A percentile compares a stretch with the other conserved stretches of the same genome.
Evolutionary conservation across 2,113 vertebrate species (phyloP).

Genomic region (Sprattus sprattus): DNA sequence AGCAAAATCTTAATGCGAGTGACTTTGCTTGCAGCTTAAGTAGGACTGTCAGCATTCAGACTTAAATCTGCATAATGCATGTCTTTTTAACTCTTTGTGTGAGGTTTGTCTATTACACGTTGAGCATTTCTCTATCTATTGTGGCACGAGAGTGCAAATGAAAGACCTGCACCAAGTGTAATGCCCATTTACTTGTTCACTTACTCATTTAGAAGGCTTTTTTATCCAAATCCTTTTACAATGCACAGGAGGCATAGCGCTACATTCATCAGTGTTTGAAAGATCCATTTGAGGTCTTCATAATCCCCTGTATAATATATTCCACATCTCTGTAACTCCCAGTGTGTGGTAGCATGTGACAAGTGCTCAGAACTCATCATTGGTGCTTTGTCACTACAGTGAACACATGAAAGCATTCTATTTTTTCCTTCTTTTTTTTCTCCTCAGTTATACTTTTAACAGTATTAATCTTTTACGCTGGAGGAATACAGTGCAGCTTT

Average conservation of each 20-base stretch:
- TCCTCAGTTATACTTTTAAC: neutral
- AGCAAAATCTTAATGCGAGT: neutral
- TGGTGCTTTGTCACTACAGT: neutral
- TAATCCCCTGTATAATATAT: neutral
- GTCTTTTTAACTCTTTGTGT: neutral
- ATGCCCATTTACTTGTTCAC: neutral
- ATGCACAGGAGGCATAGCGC: neutral
- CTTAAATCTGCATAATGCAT: neutral
- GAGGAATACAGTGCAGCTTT: neutral
- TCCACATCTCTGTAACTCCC: slow-evolving; percentile 1
- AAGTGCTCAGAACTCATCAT: neutral
- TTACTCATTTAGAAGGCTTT: neutral
- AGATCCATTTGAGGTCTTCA: neutral
- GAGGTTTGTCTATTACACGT: neutral
- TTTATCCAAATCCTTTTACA: neutral
- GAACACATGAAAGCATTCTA: neutral
- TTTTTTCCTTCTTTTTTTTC: neutral
- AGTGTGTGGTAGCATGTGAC: neutral
- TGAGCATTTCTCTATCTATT: neutral
- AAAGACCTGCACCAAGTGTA: neutral
- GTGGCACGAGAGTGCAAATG: neutral
- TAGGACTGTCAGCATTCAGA: neutral
- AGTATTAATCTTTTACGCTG: neutral
- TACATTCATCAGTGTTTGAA: neutral
- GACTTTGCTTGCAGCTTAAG: neutral